A percentile compares a stretch with the other conserved stretches of the same genome.
phyloP scores from a whole-genome alignment of 2,797 vertebrate genomes.

The Notolepis coatsorum region DNA sequence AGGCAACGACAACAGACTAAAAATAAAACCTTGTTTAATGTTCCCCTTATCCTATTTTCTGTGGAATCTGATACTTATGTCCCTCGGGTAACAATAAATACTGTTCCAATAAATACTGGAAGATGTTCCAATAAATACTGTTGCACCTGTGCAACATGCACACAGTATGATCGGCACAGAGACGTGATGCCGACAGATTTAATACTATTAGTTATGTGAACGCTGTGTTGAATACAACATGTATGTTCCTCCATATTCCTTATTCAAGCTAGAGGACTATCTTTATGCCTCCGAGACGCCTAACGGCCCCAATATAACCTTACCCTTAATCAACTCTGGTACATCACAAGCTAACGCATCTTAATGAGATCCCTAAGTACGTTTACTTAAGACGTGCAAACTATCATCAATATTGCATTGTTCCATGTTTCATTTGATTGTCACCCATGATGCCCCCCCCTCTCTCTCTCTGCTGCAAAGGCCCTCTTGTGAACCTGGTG shows the following conservation, averaged over 20 bases:
- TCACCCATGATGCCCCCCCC: no score
- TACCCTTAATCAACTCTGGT: conserved; percentile 31
- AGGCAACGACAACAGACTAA: no score
- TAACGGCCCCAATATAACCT: conserved; percentile 5
- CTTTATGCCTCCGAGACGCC: background rate
- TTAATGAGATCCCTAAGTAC: conserved; percentile 49
- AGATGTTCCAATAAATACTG: no score
- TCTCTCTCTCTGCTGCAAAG: background rate
- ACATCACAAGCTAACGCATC: conserved; percentile 37
- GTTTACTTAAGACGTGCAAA: conserved; percentile 41
- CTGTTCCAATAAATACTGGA: no score
- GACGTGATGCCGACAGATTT: conserved; percentile 20
- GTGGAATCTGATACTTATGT: conserved; percentile 47
- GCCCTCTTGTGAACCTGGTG: conserved; percentile 40
- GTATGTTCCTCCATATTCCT: conserved; percentile 45
- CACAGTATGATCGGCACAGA: conserved; percentile 26
- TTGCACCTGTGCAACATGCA: no score
- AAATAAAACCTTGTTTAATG: conserved; percentile 29
- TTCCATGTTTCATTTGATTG: conserved; percentile 1
- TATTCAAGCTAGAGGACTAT: conserved; percentile 51
- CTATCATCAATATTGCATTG: conserved; percentile 27
- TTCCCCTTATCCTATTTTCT: conserved; percentile 32
- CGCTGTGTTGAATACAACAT: conserved; percentile 42
- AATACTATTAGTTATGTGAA: conserved; percentile 46
- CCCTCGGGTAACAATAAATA: conserved; percentile 27